Base-by-base conservation (phyloP, 2,797 vertebrate species). In the Cyclopterus lumpus region DNA sequence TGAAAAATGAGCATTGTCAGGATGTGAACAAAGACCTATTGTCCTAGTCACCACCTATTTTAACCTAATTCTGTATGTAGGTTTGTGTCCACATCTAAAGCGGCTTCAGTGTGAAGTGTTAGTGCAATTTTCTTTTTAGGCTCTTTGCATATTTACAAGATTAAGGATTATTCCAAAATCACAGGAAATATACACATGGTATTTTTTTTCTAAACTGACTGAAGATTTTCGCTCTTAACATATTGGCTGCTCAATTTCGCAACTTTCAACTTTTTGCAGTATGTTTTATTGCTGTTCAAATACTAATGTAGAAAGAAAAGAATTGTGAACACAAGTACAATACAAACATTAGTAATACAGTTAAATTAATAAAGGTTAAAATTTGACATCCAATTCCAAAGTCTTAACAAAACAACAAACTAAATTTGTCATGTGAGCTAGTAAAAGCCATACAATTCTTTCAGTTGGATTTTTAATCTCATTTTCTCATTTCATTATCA, bases 1-100 rank as follows among this genome's bases (percentile, higher is more conserved):
- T 89, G 90, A 91, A 93, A 93, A 93, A 94, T 88, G 85, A 91
- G 82, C 82, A 69, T 79, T 88, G 90, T 92, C 89, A 88, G 80
- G 72, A 77, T 65, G 62, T 67, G 89, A 88, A 90, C 88, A 88
- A 89, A 89, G 81, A 42, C 59, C 65, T 65, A 81, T 88, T 88
- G 84, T 91, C 68, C 58, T 15, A 73, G 79, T 87, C 82, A 82
- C 83, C 84, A 87, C 66, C 77, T 83, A 71, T 73, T 85, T 85
- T 83, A 73, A 84, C 73, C 77, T 75, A 71, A 60, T 83, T 84
- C 68, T 82, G 40, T 44, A 54, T 42, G 46, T 75, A 26, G 2
- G 58, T 73, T 73, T 83, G 77, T 81, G 75, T 81, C 53, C 18
- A 65, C 65, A 62, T 81, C 28, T 55, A 36, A 71, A 59, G 73